Base-by-base conservation (phyloP, 2,888 invertebrate genomes). In the Spilosoma lubricipeda region DNA sequence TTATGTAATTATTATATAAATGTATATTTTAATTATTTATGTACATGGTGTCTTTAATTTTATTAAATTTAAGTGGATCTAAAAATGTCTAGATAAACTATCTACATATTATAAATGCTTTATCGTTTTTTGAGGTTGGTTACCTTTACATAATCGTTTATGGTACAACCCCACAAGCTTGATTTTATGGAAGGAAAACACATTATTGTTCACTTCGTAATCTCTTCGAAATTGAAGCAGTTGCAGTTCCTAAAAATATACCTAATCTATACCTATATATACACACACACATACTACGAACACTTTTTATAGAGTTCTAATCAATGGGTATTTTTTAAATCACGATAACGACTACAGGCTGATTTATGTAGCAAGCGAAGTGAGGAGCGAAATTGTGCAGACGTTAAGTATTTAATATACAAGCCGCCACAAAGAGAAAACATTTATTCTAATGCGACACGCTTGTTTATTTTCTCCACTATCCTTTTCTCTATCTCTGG, bases 131-230 rank as follows among this genome's bases (percentile, higher is more conserved):
- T 5, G 15, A 5, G 20, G 20, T 5, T 42, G 39, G 27, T 45
- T 45, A n/a, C 15, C 27, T 8, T 42, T 45, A 30, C 20, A 67
- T 45, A 67, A 45, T 27, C 18, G 36, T 18, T 13, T 48, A 0
- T 67, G 27, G 48, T 48, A 48, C 23, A 45, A 45, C 18, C 18
- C 45, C 18, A 45, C 48, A 48, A 48, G 23, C 48, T 20, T 20
- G 48, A 48, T 48, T 48, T 7, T 48, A 23, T 36, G 20, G 11
- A 23, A 33, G n/a, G 20, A 33, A 69, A 69, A 36, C 52, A 69
- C 52, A 52, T 33, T 23, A 68, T 68, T 68, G 68, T 68, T 68
- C 33, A 33, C 4, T 52, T 52, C 52, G 13, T 52, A 48, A 68
- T 52, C 45, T 69, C 0, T 36, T 36, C 33, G 7, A 56, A 56